Conservation (phyloP, 2,113 vertebrate species). For the Scomber japonicus region DNA sequence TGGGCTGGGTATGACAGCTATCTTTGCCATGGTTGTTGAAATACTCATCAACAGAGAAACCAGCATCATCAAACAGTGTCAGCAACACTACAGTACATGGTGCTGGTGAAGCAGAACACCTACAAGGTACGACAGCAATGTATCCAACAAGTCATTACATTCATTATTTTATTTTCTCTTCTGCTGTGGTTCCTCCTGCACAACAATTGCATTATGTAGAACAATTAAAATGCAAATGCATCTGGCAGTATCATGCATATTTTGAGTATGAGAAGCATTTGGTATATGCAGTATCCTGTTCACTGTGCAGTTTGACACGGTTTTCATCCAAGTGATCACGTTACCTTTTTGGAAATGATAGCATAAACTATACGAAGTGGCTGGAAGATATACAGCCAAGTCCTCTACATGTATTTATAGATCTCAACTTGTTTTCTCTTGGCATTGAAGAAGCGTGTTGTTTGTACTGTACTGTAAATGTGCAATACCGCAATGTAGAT, state of each 20-base stretch:
- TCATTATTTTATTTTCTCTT: conserved; percentile 57
- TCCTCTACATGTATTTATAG: neutral
- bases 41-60: conserved; percentile 50
- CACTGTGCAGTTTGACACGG: neutral
- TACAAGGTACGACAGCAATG: conserved; percentile 42
- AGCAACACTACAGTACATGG: conserved; percentile 5
- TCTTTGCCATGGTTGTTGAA: conserved; percentile 65
- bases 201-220: conserved; percentile 46
- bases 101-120: conserved; percentile 54
- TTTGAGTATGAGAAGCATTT: conserved; percentile 13
- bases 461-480: conserved; percentile 10
- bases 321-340: neutral
- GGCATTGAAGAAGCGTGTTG: neutral
- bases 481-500: conserved; percentile 4
- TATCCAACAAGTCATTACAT: conserved; percentile 50
- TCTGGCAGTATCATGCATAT: conserved; percentile 23
- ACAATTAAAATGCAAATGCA: conserved; percentile 71
- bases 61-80: conserved; percentile 41
- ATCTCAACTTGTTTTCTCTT: neutral
- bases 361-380: neutral
- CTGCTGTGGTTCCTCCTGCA: conserved; percentile 37
- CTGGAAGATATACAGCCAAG: conserved; percentile 6
- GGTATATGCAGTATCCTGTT: conserved; percentile 14
- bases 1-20: conserved; percentile 47
- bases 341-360: neutral